Conservation (phyloP, 2,113 vertebrate species). For the Apaloderma vittatum region DNA sequence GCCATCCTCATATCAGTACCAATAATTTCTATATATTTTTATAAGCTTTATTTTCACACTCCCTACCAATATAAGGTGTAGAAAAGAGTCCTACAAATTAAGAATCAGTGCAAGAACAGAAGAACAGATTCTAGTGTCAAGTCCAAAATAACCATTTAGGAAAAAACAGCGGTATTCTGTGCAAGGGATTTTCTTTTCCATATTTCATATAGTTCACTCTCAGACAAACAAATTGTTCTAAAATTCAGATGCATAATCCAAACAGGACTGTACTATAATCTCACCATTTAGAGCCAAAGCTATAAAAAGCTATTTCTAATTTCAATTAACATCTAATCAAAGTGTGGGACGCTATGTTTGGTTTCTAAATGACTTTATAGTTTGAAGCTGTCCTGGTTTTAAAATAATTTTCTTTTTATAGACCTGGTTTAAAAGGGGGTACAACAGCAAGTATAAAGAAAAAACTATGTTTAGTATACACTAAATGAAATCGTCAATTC, state of each 20-base stretch:
- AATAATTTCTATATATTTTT: not conserved
- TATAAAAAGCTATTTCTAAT: not conserved
- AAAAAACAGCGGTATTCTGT: not conserved
- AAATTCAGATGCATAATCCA: not conserved
- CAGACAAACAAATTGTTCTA: not conserved
- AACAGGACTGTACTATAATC: not conserved
- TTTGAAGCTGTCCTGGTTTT: not conserved
- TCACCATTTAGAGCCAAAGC: not conserved
- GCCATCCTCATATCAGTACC: not conserved
- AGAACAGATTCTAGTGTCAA: not conserved
- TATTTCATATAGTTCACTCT: not conserved
- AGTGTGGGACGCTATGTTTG: not conserved
- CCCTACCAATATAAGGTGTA: not conserved
- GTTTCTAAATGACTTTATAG: not conserved
- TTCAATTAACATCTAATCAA: not conserved
- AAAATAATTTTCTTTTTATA: not conserved
- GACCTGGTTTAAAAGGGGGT: not conserved
- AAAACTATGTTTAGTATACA: not conserved
- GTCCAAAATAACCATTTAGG: not conserved
- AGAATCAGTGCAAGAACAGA: not conserved
- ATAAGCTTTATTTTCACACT: rapidly evolving
- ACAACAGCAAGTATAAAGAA: not conserved
- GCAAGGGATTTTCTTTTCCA: not conserved
- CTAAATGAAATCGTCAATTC: not conserved
- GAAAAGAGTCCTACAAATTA: not conserved